These are phyloP conservation scores for Elmis aenea DNA, from an alignment of 2,888 invertebrate species.

Conservation along the genomic window DNA sequence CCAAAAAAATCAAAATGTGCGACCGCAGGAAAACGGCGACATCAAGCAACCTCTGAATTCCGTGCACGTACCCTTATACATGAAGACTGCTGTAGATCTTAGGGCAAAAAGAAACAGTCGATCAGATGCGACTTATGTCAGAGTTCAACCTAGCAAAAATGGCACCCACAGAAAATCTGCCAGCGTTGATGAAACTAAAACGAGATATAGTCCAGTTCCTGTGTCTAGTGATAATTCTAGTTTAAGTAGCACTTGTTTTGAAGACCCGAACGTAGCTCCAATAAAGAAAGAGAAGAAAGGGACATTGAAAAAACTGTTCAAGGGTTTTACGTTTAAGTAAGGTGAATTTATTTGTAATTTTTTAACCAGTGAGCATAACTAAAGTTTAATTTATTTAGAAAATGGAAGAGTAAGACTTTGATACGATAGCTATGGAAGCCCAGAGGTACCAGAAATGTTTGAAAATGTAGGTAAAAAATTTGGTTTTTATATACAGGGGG, in stretches of 20 bases:
- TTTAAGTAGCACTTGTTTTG: constrained; percentile 27
- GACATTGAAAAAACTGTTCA: constrained; percentile 50
- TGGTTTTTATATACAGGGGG: too few species aligned
- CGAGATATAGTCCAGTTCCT: constrained; percentile 22
- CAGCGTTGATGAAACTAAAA: constrained; percentile 34
- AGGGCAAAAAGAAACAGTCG: constrained; percentile 37
- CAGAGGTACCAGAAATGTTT: too few species aligned
- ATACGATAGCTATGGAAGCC: too few species aligned
- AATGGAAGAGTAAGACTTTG: too few species aligned
- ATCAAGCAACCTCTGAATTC: constrained; percentile 10
- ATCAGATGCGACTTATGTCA: constrained; percentile 2
- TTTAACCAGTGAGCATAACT: constrained; percentile 7
- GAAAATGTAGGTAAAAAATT: too few species aligned
- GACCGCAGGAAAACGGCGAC: constrained; percentile 16
- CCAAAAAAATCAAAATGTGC: constrained; percentile 1
- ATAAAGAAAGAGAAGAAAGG: constrained; percentile 58
- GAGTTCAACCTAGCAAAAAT: not conserved
- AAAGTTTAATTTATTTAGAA: constrained; percentile 14
- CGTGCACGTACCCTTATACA: constrained; percentile 34
- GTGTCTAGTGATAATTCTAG: constrained; percentile 25
- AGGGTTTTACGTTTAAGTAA: constrained; percentile 14
- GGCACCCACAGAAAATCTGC: constrained; percentile 33
- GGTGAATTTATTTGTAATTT: constrained; percentile 8
- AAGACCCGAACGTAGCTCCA: constrained; percentile 26
- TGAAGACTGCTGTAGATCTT: constrained; percentile 46